phyloP scores from a whole-genome alignment of 2,888 invertebrate species.

The Neoitamus cyanurus region DNA sequence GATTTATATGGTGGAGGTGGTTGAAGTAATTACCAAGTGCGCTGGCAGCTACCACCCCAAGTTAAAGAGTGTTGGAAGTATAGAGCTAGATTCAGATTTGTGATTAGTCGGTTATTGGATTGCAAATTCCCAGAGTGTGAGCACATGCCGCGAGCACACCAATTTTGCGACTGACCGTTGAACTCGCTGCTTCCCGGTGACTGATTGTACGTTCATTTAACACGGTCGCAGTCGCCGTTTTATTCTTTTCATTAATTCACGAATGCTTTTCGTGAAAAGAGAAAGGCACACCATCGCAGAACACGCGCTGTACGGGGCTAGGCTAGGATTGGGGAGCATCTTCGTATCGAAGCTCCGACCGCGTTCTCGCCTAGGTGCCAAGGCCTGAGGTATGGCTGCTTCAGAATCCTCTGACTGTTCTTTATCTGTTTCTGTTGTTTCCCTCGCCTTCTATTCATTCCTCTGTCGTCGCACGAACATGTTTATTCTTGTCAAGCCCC shows the following conservation, averaged over 20 bases:
- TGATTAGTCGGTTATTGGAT: neutral
- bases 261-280: neutral
- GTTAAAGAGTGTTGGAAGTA: no score
- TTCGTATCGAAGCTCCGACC: neutral
- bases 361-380: neutral
- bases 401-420: neutral
- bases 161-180: neutral
- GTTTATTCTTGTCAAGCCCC: conserved; percentile 26
- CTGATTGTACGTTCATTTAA: neutral
- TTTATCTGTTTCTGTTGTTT: neutral
- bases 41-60: neutral
- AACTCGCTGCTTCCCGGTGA: neutral
- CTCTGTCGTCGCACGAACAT: neutral
- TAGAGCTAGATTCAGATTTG: no score
- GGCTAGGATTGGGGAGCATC: neutral
- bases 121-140: neutral
- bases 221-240: neutral
- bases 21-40: neutral
- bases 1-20: neutral
- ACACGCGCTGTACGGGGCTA: no score
- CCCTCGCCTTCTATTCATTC: conserved; percentile 13
- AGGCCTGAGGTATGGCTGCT: neutral
- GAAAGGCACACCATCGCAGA: neutral
- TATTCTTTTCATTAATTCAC: neutral
- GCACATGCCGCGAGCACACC: neutral